A percentile compares a stretch with the other conserved stretches of the same genome.
phyloP scores from a whole-genome alignment of 2,888 invertebrate genomes.

The Nomada ruficornis region DNA sequence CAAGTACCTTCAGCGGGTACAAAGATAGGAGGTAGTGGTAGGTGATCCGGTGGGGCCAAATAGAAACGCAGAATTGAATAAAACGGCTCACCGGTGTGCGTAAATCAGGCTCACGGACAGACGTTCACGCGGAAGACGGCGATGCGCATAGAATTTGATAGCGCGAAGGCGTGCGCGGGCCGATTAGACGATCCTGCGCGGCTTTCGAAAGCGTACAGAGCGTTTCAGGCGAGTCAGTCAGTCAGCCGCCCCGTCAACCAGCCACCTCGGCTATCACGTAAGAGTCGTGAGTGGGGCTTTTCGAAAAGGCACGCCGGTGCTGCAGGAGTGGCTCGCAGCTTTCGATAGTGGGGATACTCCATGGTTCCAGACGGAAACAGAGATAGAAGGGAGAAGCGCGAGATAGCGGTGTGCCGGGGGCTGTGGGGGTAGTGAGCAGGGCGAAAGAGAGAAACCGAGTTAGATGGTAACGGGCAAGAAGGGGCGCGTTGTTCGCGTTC shows the following conservation, averaged over 20 bases:
- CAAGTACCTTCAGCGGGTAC: no score
- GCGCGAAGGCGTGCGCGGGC: conserved; percentile 65
- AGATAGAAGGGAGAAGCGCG: conserved; percentile 23
- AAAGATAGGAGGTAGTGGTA: not conserved
- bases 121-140: not conserved
- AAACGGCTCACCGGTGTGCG: not conserved
- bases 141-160: conserved; percentile 33
- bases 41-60: not conserved
- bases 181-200: conserved; percentile 69
- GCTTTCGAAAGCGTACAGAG: conserved; percentile 46
- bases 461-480: not conserved
- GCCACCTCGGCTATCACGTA: conserved; percentile 63
- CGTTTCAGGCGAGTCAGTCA: conserved; percentile 61
- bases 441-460: conserved; percentile 16
- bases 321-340: conserved; percentile 68
- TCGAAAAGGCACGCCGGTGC: conserved; percentile 67
- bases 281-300: conserved; percentile 66
- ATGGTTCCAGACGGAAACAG: conserved; percentile 47
- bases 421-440: not conserved
- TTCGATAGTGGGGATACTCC: conserved; percentile 49
- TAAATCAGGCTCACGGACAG: not conserved
- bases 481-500: conserved; percentile 13
- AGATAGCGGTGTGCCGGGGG: conserved; percentile 16
- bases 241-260: conserved; percentile 62
- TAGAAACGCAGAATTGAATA: not conserved